Base-by-base conservation (phyloP, 1,140 invertebrate species). In the Sarcophaga bullata region DNA sequence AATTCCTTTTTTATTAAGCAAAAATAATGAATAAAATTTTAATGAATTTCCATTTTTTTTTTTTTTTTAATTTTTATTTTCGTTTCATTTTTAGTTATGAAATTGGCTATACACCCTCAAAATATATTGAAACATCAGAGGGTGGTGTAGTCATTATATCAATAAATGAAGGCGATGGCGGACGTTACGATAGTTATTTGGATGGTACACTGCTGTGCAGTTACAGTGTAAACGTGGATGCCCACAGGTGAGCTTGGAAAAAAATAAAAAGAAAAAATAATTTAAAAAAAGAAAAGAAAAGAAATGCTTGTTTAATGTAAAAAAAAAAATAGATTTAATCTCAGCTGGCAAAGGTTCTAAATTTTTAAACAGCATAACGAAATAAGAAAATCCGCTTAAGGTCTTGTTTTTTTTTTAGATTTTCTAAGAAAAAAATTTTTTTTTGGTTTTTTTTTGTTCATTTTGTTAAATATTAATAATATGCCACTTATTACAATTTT, bases 191-290 rank as follows among this genome's bases (percentile, higher is more conserved):
- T 88, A 95, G 94, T 91, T 93, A 93, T 86, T 92, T 94, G 86
- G 93, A 94, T 80, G 92, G 92, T 13, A 92, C 93, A 47, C 93
- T 94, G 80, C 91, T 95, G 19, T 94, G 93, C 86, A 93, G 92
- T 76, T 95, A 95, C 85, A 94, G 94, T 86, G 91, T 95, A 81
- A 93, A 94, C 82, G 94, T 95, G 54, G 94, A 95, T 90, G 92
- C 94, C 83, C 93, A 94, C 86, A 92, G 92, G 92, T 93, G 88
- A 88, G 83, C 87, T 46, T 0, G 6, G 47, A 11, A 68, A 46
- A 6, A 0, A 9, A 68, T 25, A 37, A 37, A 37, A 81, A 0
- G 13, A 25, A 62, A 80, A 13, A 25, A 62, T 1, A 8, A 11
- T 68, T 25, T 25, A 58, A 68, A 68, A 68, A 17, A 25, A 25